Evolutionary conservation across 2,113 vertebrate species (phyloP).

Genomic region (Glaucomys volans): DNA sequence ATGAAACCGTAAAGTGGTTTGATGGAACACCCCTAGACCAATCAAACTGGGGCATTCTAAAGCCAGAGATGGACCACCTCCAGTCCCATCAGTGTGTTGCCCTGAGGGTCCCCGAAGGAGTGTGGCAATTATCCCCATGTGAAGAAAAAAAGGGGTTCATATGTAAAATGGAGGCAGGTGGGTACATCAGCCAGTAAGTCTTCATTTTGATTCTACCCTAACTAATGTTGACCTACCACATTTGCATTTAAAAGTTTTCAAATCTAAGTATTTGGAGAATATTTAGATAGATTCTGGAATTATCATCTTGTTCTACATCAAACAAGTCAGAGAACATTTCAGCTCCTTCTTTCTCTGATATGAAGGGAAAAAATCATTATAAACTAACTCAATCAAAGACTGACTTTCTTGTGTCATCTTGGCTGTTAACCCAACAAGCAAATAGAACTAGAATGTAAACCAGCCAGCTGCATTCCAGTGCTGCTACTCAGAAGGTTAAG

Average conservation of each 20-base stretch:
- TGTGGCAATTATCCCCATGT: slow-evolving; percentile 91
- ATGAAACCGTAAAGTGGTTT: slow-evolving; percentile 89
- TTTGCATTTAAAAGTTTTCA: neutral
- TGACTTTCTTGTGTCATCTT: neutral
- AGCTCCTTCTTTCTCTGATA: neutral
- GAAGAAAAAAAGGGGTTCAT: slow-evolving; percentile 91
- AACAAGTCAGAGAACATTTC: neutral
- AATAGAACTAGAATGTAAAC: neutral
- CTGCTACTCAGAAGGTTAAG: neutral
- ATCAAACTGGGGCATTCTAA: slow-evolving; percentile 92
- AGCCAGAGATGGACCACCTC: slow-evolving; percentile 86
- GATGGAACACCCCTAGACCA: slow-evolving; percentile 91
- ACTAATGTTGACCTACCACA: neutral
- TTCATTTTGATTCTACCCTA: neutral
- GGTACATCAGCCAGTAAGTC: slow-evolving; percentile 51
- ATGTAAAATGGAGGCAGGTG: slow-evolving; percentile 93
- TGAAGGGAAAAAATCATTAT: neutral
- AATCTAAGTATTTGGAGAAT: neutral
- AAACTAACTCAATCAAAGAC: neutral
- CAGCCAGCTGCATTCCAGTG: neutral
- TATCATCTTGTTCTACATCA: neutral
- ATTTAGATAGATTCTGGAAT: neutral
- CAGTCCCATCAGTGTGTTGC: slow-evolving; percentile 89
- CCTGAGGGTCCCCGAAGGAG: slow-evolving; percentile 88
- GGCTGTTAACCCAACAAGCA: neutral